A percentile compares a stretch with the other conserved stretches of the same genome.
Evolutionary conservation across 1,140 invertebrate species (phyloP).

Genomic region (Cecropterus lyciades): DNA sequence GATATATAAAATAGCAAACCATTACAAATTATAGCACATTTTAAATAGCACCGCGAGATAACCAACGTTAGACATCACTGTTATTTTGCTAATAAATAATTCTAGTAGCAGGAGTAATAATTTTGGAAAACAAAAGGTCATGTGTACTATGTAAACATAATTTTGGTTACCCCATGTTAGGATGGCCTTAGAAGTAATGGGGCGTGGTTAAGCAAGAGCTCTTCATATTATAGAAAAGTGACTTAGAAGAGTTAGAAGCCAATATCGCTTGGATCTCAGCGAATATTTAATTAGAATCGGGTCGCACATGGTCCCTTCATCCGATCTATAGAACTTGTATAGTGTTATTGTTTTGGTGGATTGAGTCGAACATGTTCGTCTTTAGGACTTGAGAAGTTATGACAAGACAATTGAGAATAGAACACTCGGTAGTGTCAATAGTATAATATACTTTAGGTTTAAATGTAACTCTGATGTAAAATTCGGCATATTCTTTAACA

Average conservation of each 20-base stretch:
- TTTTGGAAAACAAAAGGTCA: too few relatives aligned
- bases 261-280: not conserved
- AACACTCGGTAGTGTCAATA: not conserved
- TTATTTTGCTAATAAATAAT: not conserved
- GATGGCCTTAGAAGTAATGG: not conserved
- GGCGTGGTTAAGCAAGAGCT: not conserved
- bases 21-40: not conserved
- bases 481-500: too few relatives aligned
- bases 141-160: too few relatives aligned
- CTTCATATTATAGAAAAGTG: constrained; percentile 9
- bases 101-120: too few relatives aligned
- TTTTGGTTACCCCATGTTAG: constrained; percentile 1
- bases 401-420: not conserved
- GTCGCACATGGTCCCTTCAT: constrained; percentile 5
- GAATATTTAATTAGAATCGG: not conserved
- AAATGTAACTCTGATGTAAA: not conserved
- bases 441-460: constrained; percentile 1
- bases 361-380: not conserved
- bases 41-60: not conserved
- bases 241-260: constrained; percentile 10
- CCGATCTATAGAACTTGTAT: not conserved
- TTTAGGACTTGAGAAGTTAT: not conserved
- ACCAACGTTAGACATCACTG: not conserved
- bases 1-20: not conserved
- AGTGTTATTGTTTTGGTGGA: not conserved